Conservation (phyloP, 53 echinoderm and acorn worm species). For the Luidia sarsii region DNA sequence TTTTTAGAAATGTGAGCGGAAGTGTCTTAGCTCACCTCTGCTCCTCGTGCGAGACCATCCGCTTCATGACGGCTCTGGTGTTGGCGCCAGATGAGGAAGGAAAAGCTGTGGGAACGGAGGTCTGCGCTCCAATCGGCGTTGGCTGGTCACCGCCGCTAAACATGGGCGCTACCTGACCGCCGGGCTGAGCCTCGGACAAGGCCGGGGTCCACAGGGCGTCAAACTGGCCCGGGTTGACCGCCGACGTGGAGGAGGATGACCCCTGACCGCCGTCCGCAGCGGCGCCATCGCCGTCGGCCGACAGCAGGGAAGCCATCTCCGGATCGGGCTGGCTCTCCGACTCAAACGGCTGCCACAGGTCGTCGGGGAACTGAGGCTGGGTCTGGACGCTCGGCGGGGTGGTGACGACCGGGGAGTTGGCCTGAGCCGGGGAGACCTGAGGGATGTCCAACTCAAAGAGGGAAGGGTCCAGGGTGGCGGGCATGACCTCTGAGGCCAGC, state of each 20-base stretch:
- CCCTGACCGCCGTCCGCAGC: background rate
- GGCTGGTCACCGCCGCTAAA: background rate
- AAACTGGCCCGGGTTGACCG: too few species aligned
- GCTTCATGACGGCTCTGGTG: conserved; percentile 42
- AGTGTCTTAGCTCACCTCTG: conserved; percentile 62
- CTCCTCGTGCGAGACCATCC: conserved; percentile 58
- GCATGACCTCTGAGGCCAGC: background rate
- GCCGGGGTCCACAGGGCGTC: background rate
- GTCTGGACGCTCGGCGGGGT: conserved; percentile 16
- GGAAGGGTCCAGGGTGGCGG: conserved; percentile 41
- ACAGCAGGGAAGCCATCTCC: background rate
- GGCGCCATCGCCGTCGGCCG: background rate
- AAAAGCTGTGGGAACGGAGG: background rate
- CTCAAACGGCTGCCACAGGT: background rate
- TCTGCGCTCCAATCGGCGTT: too few species aligned
- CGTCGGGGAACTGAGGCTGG: background rate
- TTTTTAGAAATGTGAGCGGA: too few species aligned
- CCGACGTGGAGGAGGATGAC: background rate
- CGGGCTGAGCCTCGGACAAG: background rate
- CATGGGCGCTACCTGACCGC: background rate
- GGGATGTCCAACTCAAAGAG: conserved; percentile 33
- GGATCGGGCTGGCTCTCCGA: background rate
- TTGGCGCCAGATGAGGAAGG: background rate
- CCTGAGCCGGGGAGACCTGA: background rate
- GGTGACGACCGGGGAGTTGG: conserved; percentile 2